Evolutionary conservation across 2,113 vertebrate species (phyloP), one percentile per base, ranked within the genome.

Genomic region (Petaurus breviceps): DNA sequence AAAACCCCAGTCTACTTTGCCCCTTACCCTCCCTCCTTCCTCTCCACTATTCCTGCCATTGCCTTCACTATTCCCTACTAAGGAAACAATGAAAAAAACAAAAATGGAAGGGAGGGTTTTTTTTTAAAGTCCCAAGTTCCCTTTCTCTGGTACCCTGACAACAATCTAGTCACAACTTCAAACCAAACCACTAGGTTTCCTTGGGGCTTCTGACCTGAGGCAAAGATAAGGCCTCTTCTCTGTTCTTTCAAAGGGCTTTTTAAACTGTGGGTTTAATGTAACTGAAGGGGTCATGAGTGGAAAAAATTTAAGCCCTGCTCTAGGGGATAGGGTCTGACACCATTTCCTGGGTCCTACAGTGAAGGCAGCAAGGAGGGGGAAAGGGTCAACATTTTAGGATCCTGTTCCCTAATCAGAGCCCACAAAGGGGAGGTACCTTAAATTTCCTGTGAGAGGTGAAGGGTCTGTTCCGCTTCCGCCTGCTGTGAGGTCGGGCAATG

Each of bases 401-500:
- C 23, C 54, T 0, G 2, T 4, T 47, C 23, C 28, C 25, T 11
- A 37, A 37, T 4, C 92, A 43, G 52, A 23, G 23, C n/a, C 43
- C 90, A 23, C 7, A 0, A 3, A 2, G 51, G 19, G 11, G 0
- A 54, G 43, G 0, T 51, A 98, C 98, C 98, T 96, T 97, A 52
- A 47, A 16, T 90, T 97, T 97, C 95, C 46, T 95, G 51, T n/a
- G 43, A 10, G 95, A 37, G 0, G 51, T 0, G 0, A 11, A 68
- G 0, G 9, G 89, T 92, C 57, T 95, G 55, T 96, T 97, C 0
- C 89, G 12, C 24, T 92, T 96, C 89, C 95, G 97, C 95, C 96
- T 98, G 97, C 95, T 98, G 9, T 93, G 94, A 98, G 95, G 4
- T 43, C 92, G 98, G 14, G 98, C 92, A 0, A 98, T 25, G 0